These are phyloP conservation scores for Macrobrachium nipponense DNA, from an alignment of 1,140 invertebrate species.

Conservation along the genomic window DNA sequence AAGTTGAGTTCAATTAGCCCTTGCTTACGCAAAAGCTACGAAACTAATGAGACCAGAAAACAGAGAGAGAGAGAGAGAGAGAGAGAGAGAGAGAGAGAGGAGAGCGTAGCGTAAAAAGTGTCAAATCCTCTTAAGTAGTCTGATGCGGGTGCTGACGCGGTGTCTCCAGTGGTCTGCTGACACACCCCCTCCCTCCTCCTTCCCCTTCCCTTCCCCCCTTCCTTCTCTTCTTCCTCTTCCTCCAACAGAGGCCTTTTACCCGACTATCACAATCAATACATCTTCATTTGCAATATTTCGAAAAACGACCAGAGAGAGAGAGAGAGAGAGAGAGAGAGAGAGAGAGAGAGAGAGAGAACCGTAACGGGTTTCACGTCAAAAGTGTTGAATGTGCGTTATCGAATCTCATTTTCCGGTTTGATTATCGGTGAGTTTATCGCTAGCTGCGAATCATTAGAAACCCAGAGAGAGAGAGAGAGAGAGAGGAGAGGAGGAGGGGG, in stretches of 20 bases:
- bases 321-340: too few species aligned
- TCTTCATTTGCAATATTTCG: constrained; percentile 53
- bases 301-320: not conserved
- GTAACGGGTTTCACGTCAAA: constrained; percentile 38
- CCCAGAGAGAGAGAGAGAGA: constrained; percentile 12
- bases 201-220: not conserved
- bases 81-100: too few species aligned
- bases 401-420: constrained; percentile 41
- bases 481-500: constrained; percentile 4
- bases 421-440: constrained; percentile 52
- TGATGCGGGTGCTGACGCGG: constrained; percentile 17
- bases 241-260: not conserved
- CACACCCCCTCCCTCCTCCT: not conserved
- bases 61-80: too few species aligned
- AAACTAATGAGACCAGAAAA: too few species aligned
- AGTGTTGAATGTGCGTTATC: constrained; percentile 46
- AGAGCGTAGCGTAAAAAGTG: not conserved
- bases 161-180: not conserved
- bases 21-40: too few species aligned
- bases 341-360: not conserved
- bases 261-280: constrained; percentile 39
- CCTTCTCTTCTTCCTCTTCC: not conserved
- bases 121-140: constrained; percentile 14
- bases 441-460: not conserved
- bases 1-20: too few species aligned